Percentiles rank a stretch among this genome's conserved stretches.
phyloP scores from a whole-genome alignment of 2,797 vertebrate genomes.

The Schizothorax lantsangensis region DNA sequence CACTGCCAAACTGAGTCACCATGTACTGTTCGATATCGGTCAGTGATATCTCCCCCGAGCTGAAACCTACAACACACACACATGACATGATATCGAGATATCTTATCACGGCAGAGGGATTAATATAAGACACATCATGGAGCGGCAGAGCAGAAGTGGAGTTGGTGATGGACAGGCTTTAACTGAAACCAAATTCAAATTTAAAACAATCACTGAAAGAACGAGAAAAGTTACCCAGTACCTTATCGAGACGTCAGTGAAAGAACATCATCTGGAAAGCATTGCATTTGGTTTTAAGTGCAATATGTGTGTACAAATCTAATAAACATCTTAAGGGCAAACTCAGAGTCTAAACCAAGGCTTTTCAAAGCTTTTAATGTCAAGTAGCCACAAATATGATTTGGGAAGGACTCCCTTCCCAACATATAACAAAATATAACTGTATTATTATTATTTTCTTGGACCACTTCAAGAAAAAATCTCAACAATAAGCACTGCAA shows the following conservation, averaged over 20 bases:
- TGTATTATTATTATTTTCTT: background rate
- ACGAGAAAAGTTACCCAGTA: background rate
- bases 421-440: background rate
- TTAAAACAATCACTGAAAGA: background rate
- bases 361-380: background rate
- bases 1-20: conserved; percentile 3
- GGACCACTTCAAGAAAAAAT: background rate
- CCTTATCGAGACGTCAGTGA: background rate
- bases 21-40: conserved; percentile 16
- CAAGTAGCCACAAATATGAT: background rate
- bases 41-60: conserved; percentile 29
- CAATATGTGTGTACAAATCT: background rate
- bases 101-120: conserved; percentile 44
- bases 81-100: background rate
- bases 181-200: background rate
- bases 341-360: background rate
- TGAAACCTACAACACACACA: conserved; percentile 32
- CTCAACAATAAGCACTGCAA: background rate
- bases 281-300: background rate
- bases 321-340: background rate
- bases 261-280: background rate
- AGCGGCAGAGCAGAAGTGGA: conserved; percentile 53
- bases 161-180: conserved; percentile 61
- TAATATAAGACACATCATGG: conserved; percentile 65
- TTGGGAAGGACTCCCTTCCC: background rate